phyloP scores from a whole-genome alignment of 2,888 invertebrate genomes.

The Dryomyza anilis region DNA sequence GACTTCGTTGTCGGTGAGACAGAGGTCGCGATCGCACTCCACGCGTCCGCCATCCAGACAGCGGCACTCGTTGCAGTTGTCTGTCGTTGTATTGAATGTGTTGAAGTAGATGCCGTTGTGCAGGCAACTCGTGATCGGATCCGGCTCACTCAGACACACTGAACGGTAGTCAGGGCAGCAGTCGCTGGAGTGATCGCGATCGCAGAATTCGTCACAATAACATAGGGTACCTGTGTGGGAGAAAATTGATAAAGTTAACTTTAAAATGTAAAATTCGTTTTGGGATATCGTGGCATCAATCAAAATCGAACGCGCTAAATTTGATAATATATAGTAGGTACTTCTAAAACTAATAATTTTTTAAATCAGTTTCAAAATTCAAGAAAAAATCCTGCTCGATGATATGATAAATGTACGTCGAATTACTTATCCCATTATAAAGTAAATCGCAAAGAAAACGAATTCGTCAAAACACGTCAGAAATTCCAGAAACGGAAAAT shows the following conservation, averaged over 20 bases:
- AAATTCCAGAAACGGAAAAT: no score
- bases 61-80: slow-evolving; percentile 77
- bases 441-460: no score
- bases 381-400: no score
- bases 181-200: slow-evolving; percentile 71
- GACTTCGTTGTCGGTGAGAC: slow-evolving; percentile 76
- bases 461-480: no score
- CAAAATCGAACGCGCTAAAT: no score
- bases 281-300: neutral
- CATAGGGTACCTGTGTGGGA: slow-evolving; percentile 74
- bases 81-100: slow-evolving; percentile 63
- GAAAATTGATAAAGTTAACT: neutral
- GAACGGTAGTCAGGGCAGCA: slow-evolving; percentile 92
- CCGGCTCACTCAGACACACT: slow-evolving; percentile 68
- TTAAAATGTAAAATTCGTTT: neutral
- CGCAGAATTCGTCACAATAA: slow-evolving; percentile 95
- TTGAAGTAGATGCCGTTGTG: slow-evolving; percentile 64
- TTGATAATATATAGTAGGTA: no score
- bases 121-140: slow-evolving; percentile 57
- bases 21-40: slow-evolving; percentile 73
- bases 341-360: no score
- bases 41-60: slow-evolving; percentile 61
- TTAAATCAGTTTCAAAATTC: no score
- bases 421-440: no score
- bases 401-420: no score